Evolutionary conservation across 2,888 invertebrate species (phyloP).

Genomic region (Platycheirus rosarum): DNA sequence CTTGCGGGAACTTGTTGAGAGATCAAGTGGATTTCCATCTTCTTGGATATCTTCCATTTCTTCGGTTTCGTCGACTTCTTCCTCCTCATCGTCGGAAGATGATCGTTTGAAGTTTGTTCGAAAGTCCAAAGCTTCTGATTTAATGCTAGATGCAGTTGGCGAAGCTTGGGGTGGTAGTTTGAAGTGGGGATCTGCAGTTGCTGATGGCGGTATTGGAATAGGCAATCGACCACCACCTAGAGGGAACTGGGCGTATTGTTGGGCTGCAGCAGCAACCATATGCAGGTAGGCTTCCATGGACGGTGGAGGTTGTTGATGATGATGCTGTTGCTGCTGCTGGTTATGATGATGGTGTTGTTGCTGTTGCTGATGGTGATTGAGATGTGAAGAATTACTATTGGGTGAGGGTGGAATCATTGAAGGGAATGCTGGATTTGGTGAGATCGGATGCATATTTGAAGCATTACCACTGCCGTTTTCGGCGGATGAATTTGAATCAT

Average conservation of each 20-base stretch:
- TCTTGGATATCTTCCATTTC: constrained; percentile 85
- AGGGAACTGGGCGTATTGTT: constrained; percentile 88
- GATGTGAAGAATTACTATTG: constrained; percentile 76
- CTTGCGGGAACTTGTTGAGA: constrained; percentile 91
- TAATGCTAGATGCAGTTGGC: constrained; percentile 84
- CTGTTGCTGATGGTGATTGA: constrained; percentile 83
- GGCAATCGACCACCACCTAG: constrained; percentile 84
- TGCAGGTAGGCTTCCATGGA: constrained; percentile 93
- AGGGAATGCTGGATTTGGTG: constrained; percentile 79
- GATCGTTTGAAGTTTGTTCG: constrained; percentile 88
- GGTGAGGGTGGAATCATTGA: constrained; percentile 74
- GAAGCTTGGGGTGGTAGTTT: constrained; percentile 82
- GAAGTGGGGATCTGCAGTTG: constrained; percentile 82
- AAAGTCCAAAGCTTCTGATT: constrained; percentile 89
- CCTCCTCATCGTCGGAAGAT: constrained; percentile 83
- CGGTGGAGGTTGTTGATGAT: constrained; percentile 85
- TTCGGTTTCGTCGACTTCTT: constrained; percentile 84
- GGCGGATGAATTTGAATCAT: constrained; percentile 88
- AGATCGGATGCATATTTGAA: constrained; percentile 66
- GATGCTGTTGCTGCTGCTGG: constrained; percentile 68
- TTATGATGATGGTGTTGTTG: constrained; percentile 86
- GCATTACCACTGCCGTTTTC: constrained; percentile 83
- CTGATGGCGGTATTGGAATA: constrained; percentile 88
- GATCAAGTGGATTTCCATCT: constrained; percentile 87
- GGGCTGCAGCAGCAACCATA: constrained; percentile 87